Base-by-base conservation (phyloP, 1,140 invertebrate genomes). In the Dendroctonus valens region DNA sequence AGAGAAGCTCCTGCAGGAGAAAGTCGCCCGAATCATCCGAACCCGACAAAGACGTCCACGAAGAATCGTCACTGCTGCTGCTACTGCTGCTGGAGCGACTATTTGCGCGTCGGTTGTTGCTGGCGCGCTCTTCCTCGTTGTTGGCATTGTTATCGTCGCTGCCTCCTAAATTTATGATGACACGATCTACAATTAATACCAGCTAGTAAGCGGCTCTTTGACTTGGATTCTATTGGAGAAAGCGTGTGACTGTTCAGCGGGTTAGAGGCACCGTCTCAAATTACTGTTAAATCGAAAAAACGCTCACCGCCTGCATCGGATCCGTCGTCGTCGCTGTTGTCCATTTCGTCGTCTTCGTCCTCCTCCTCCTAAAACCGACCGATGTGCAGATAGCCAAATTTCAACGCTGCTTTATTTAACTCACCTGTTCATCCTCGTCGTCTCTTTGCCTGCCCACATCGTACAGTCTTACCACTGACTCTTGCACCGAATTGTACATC, bases 381-480 rank as follows among this genome's bases (percentile, higher is more conserved):
- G 9, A 46, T 14, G 26, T 46, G n/a, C 42, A 46, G 7, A 26
- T 55, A 39, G 14, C 11, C 11, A 7, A 11, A 9, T 4, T 55
- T 38, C 9, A 46, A 11, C 12, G 9, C 12, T 46, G 3, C 1
- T 46, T 46, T 14, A 15, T 5, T 52, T 41, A 26, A 49, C 14
- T 79, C 67, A 85, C 85, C 70, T 84, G 84, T 76, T 91, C 89
- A 72, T 91, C 89, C 72, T 91, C 89, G 73, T 89, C 86, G 72
- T 89, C 88, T 62, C 87, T 77, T 68, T 83, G 79, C 55, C 89
- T 78, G 2, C 90, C 90, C 58, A 93, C 90, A 77, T 93, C 91
- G 76, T 94, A 94, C 5, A 94, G 77, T 72, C 90, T 85, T 48
- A 93, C 88, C 60, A 89, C 89, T 7, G 91, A 91, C 79, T 96